Base-by-base conservation (phyloP, 2,888 invertebrate species). In the Ecliptopera silaceata region DNA sequence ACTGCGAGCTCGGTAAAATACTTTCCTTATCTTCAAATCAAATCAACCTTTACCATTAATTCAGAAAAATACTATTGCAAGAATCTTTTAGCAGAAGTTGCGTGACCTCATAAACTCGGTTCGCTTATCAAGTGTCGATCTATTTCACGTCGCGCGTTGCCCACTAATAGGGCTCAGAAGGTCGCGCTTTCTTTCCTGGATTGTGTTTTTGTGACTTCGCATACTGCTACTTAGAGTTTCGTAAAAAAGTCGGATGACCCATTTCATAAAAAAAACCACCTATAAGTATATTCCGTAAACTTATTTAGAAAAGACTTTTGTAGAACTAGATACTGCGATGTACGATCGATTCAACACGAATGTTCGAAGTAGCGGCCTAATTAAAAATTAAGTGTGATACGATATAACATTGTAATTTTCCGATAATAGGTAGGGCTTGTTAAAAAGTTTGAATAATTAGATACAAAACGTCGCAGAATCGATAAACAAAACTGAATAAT, bases 81-180 rank as follows among this genome's bases (percentile, higher is more conserved):
- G 54, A 57, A 54, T 59, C 61, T 57, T 48, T 59, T 50, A 49
- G 32, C 29, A 56, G 38, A 49, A 47, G 36, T 59, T 65, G 65
- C 65, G 61, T 65, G 65, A 63, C 63, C 60, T 41, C 43, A 38
- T 41, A 54, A 57, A 59, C 29, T 43, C 44, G 45, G 29, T 12
- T 36, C 39, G 52, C 55, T 63, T 66, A 66, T 66, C 66, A 52
- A 60, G 63, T 60, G 61, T 51, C 54, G 58, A 63, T 66, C 64
- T 56, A 58, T 59, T 59, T 38, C 61, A 58, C 58, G 65, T 61
- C 58, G 57, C 56, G 55, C 55, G 57, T 64, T 60, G 50, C 56
- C 56, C 52, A 47, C 63, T 66, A 58, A 60, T 61, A 59, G 55
- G 58, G 56, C 61, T 44, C 31, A 32, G 57, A 66, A 66, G 63